Evolutionary conservation across 2,113 vertebrate genomes (phyloP), one percentile per base, ranked within the genome.

Genomic region (Turnix velox): DNA sequence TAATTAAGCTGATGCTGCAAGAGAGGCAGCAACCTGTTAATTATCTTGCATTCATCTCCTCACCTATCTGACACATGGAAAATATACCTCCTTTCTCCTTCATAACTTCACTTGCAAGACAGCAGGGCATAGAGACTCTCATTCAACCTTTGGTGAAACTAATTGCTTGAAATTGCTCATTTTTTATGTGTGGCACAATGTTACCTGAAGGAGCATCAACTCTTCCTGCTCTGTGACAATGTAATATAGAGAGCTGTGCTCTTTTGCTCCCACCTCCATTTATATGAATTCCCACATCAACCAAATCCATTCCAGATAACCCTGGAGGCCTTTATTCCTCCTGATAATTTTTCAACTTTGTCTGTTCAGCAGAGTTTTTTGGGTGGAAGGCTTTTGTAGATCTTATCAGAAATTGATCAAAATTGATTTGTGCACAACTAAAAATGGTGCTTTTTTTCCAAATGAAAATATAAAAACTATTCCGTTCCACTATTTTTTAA

Each of bases 201-300:
- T 92, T 88, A 92, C 72, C 90, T 92, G 80, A 72, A 90, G 92
- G 90, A 96, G 24, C 58, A 66, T 74, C 55, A n/a, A 42, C 73
- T 65, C 46, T 68, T 92, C 43, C 79, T 63, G 42, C 3, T 7
- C 6, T 74, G 65, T 93, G 83, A 84, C 82, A 92, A 24, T 17
- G 55, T 91, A 55, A 80, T 84, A 51, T 5, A 88, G 51, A 71
- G n/a, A 74, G 5, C 51, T 86, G 18, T 49, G n/a, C 25, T 59
- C n/a, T 86, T 66, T 62, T 55, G 3, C 61, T 77, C 59, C 23
- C 51, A 10, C 75, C 31, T 73, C 55, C 48, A 73, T 88, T 92
- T 90, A 12, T 74, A 35, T 80, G 51, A 88, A 96, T 86, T 90
- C 63, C 82, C 90, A 71, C 10, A 69, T 40, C 57, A 73, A 46